phyloP scores from a whole-genome alignment of 2,797 vertebrate species.

The Nyctalus aviator region DNA sequence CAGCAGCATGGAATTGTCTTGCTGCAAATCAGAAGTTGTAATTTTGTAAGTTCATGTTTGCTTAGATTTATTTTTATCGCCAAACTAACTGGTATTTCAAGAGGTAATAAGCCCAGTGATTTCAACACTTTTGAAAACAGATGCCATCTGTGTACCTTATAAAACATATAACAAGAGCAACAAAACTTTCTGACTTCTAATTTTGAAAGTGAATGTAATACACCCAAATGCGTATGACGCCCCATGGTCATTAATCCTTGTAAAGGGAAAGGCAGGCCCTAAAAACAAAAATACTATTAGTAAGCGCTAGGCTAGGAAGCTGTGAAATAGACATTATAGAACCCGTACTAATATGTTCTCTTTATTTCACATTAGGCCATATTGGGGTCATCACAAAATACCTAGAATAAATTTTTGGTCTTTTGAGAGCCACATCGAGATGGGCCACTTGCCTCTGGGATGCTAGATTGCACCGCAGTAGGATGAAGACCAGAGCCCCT shows the following conservation, averaged over 20 bases:
- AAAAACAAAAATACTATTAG: slow-evolving; percentile 60
- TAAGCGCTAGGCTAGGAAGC: slow-evolving; percentile 57
- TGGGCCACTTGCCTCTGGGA: slow-evolving; percentile 66
- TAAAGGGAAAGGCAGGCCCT: background rate
- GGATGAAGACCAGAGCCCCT: slow-evolving; percentile 45
- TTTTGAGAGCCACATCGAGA: slow-evolving; percentile 78
- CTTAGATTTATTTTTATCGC: slow-evolving; percentile 46
- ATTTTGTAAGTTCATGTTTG: slow-evolving; percentile 15
- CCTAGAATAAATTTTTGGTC: slow-evolving; percentile 74
- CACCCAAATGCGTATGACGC: background rate
- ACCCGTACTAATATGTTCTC: slow-evolving; percentile 46
- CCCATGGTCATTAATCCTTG: background rate
- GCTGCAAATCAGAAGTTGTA: background rate
- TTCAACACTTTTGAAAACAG: slow-evolving; percentile 17
- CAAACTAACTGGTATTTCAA: background rate
- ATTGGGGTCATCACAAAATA: slow-evolving; percentile 79
- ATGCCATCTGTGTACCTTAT: background rate
- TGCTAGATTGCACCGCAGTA: slow-evolving; percentile 21
- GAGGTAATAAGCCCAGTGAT: background rate
- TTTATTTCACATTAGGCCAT: slow-evolving; percentile 59
- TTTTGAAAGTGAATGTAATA: slow-evolving; percentile 15
- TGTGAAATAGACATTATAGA: slow-evolving; percentile 54
- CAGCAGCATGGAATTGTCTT: background rate
- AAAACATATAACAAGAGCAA: background rate
- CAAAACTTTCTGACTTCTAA: background rate